Evolutionary conservation across 2,888 invertebrate species (phyloP).

Genomic region (Stenichneumon culpator): DNA sequence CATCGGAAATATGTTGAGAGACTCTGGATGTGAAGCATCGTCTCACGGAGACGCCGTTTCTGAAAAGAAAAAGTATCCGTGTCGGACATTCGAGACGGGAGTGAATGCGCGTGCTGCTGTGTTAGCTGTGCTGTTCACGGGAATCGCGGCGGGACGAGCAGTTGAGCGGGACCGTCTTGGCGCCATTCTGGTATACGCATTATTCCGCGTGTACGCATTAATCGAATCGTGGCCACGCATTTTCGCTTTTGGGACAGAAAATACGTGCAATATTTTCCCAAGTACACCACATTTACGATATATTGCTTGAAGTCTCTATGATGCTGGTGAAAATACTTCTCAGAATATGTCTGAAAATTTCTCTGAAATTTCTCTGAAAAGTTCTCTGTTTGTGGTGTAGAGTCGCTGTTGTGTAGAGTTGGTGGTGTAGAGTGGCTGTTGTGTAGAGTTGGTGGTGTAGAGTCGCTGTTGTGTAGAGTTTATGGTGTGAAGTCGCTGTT

Average conservation of each 20-base stretch:
- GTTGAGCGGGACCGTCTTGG: slow-evolving; percentile 68
- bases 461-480: too few species aligned
- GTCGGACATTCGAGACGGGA: slow-evolving; percentile 76
- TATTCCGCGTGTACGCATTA: slow-evolving; percentile 73
- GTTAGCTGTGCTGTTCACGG: slow-evolving; percentile 12
- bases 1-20: neutral
- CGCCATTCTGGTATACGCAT: slow-evolving; percentile 76
- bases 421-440: too few species aligned
- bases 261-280: slow-evolving; percentile 11
- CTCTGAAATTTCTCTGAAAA: too few species aligned
- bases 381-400: too few species aligned
- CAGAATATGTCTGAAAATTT: too few species aligned
- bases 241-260: slow-evolving; percentile 50
- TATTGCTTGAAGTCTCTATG: too few species aligned
- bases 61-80: slow-evolving; percentile 72
- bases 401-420: too few species aligned
- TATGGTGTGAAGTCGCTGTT: too few species aligned
- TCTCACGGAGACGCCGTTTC: slow-evolving; percentile 62
- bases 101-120: slow-evolving; percentile 62
- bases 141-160: slow-evolving; percentile 50
- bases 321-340: too few species aligned
- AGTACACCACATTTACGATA: too few species aligned
- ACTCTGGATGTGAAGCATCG: slow-evolving; percentile 20
- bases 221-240: slow-evolving; percentile 57
- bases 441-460: too few species aligned